Base-by-base conservation (phyloP, 2,797 vertebrate genomes). In the Enteromius mattozi region DNA sequence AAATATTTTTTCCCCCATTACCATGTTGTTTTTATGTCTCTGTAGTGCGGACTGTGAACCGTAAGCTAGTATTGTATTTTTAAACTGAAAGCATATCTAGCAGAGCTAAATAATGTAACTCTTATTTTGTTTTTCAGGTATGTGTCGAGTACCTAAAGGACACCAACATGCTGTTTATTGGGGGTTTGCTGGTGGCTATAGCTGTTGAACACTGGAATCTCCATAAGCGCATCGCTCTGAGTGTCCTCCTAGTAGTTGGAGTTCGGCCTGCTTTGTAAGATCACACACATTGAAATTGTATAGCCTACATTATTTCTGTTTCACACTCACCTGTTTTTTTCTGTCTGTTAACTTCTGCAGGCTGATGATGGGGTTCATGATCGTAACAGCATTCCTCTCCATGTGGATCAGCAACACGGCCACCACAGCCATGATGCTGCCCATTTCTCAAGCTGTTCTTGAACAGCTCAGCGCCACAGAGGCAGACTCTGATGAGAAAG, bases 371-470 rank as follows among this genome's bases (percentile, higher is more conserved):
- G 98, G 98, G 12, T 98, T 99, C 94, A 99, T 99, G 98, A 0
- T 82, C 0, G 95, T 97, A 87, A 97, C 98, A 0, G 92, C 97
- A 47, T 97, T 99, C 93, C 94, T 99, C 83, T 99, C 98, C 2
- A 99, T 99, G 98, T 99, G 98, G 98, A 98, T 99, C 92, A 99
- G 97, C 92, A 99, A 99, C 91, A 97, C 97, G 0, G 98, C 98
- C 91, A 97, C 97, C 74, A 96, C 97, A 0, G 97, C 98, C 92
- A 99, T 99, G 98, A 99, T 99, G 98, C 81, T 99, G 71, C 98
- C 98, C 82, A 99, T 99, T 0, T 92, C 96, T 0, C 92, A 96
- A 0, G 97, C 97, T 0, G 96, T 99, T 54, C 90, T 99, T 89
- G 86, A 96, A 4, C 96, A 99, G 93, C 92, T 99, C 75, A 90